Percentiles rank a stretch among this genome's conserved stretches.
Evolutionary conservation across 2,113 vertebrate genomes (phyloP).

Genomic region (Megalops atlanticus): DNA sequence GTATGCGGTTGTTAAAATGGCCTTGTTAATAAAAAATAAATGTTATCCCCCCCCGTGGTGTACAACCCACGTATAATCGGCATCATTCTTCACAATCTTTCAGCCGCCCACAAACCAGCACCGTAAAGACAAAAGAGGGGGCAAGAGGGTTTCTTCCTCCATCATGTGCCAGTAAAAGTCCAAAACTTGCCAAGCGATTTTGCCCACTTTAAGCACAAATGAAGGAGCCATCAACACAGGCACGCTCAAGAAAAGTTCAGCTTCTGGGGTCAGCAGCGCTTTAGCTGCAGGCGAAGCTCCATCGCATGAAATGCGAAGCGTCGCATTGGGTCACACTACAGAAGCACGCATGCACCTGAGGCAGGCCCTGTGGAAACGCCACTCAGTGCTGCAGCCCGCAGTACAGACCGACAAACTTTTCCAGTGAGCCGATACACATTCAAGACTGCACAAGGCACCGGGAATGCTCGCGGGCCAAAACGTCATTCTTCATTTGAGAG

Average conservation of each 20-base stretch:
- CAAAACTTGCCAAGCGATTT: no score
- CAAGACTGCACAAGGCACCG: not conserved
- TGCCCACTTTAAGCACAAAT: no score
- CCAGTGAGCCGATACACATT: not conserved
- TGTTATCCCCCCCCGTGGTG: not conserved
- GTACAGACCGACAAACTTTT: slow-evolving; percentile 7
- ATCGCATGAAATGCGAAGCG: no score
- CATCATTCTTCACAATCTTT: no score
- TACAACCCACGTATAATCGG: no score
- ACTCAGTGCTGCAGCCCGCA: not conserved
- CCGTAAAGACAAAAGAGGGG: not conserved
- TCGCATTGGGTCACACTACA: not conserved
- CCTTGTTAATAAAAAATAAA: no score
- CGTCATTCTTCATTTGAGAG: not conserved
- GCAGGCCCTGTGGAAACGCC: not conserved
- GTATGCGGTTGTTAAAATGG: no score
- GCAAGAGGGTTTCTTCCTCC: not conserved
- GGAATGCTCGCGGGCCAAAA: not conserved
- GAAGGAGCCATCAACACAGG: no score
- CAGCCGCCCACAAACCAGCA: not conserved
- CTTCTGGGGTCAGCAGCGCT: no score
- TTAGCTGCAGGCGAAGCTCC: no score
- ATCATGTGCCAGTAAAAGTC: no score
- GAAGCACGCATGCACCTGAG: not conserved
- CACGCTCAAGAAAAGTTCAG: no score